Conservation (phyloP, 2,888 invertebrate genomes). For the Latrodectus hesperus region DNA sequence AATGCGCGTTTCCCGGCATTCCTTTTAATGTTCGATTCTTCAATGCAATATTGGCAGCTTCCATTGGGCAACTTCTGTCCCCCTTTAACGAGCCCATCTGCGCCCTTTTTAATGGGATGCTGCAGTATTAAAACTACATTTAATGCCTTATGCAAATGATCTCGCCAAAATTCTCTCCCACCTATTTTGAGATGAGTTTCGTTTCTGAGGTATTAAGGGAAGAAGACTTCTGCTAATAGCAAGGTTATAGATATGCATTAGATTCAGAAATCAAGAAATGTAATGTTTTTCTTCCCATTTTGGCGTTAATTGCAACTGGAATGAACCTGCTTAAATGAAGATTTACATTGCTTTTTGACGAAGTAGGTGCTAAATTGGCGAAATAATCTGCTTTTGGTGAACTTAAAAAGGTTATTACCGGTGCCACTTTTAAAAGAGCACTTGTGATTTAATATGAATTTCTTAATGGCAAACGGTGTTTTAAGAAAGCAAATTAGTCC, state of each 20-base stretch:
- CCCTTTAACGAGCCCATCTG: neutral
- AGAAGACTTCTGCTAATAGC: neutral
- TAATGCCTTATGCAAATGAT: conserved; percentile 5
- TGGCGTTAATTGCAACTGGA: too few relatives aligned
- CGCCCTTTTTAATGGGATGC: neutral
- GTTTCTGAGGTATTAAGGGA: neutral
- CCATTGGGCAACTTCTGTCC: neutral
- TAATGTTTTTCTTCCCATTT: too few relatives aligned
- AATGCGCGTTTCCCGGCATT: neutral
- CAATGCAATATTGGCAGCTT: neutral
- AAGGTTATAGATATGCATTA: neutral
- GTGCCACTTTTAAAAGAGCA: too few relatives aligned
- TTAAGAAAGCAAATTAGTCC: too few relatives aligned
- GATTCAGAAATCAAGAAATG: too few relatives aligned
- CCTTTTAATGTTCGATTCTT: conserved; percentile 2
- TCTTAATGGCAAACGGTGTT: too few relatives aligned
- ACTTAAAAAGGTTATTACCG: too few relatives aligned
- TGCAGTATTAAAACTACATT: neutral
- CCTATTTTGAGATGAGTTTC: neutral
- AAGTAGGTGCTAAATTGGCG: too few relatives aligned
- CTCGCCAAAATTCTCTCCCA: neutral
- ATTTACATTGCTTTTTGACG: too few relatives aligned
- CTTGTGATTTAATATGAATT: too few relatives aligned
- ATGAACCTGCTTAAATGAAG: too few relatives aligned
- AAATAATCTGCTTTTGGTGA: too few relatives aligned